Evolutionary conservation across 2,888 invertebrate genomes (phyloP).

Genomic region (Drosophila pseudotakahashii): DNA sequence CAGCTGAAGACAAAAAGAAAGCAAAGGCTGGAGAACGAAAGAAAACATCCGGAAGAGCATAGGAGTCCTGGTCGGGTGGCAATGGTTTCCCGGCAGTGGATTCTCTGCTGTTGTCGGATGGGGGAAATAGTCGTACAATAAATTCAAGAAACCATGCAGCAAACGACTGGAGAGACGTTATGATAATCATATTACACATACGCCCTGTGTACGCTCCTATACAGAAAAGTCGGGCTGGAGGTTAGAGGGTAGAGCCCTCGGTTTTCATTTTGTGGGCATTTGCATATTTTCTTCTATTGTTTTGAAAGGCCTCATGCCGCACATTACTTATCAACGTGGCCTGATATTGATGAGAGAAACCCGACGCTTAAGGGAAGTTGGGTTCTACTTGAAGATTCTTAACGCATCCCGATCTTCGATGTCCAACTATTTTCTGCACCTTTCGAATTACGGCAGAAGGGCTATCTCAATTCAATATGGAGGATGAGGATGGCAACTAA

Average conservation of each 20-base stretch:
- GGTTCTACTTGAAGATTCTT: constrained; percentile 10
- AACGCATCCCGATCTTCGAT: constrained; percentile 14
- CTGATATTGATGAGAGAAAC: constrained; percentile 12
- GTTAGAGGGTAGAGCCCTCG: neutral
- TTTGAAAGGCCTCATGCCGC: constrained; percentile 55
- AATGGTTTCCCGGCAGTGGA: constrained; percentile 21
- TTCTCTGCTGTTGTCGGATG: constrained; percentile 3
- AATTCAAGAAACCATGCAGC: constrained; percentile 50
- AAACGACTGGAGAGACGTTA: constrained; percentile 39
- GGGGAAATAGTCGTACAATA: constrained; percentile 47
- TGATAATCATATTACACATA: constrained; percentile 67
- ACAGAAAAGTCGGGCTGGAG: neutral
- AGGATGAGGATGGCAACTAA: constrained; percentile 2
- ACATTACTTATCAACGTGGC: constrained; percentile 43
- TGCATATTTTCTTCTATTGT: constrained; percentile 68
- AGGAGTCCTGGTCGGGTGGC: constrained; percentile 22
- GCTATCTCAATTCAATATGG: constrained; percentile 9
- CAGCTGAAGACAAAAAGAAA: constrained; percentile 40
- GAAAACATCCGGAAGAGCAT: constrained; percentile 12
- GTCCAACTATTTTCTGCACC: neutral
- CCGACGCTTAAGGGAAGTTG: neutral
- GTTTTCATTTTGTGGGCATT: constrained; percentile 54
- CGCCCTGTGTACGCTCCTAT: constrained; percentile 32
- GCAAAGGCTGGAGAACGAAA: constrained; percentile 11
- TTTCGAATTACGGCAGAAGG: neutral